A percentile compares a stretch with the other conserved stretches of the same genome.
Evolutionary conservation across 2,113 vertebrate species (phyloP).

Genomic region (Strix aluco): DNA sequence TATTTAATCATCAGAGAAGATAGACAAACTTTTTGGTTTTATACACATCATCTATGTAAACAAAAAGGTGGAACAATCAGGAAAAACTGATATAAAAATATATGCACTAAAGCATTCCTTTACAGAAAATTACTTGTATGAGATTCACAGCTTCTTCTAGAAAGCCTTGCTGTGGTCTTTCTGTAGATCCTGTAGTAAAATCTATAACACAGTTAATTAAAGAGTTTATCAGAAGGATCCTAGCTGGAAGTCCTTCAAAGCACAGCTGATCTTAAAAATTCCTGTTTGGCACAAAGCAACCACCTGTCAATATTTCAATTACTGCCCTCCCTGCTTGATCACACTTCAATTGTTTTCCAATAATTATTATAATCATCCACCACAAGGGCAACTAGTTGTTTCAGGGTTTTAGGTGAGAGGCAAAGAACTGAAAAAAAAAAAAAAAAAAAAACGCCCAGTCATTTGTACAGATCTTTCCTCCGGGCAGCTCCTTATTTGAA

Average conservation of each 20-base stretch:
- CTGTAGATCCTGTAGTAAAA: not conserved
- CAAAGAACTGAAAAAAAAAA: constrained; percentile 21
- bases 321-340: constrained; percentile 76
- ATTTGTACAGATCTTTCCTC: constrained; percentile 75
- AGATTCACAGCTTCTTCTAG: not conserved
- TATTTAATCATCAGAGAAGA: not conserved
- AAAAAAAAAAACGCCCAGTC: not conserved
- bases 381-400: constrained; percentile 78
- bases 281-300: constrained; percentile 83
- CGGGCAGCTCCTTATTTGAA: constrained; percentile 75
- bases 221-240: constrained; percentile 18
- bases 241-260: constrained; percentile 46
- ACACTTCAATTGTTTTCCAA: constrained; percentile 83
- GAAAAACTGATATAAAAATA: not conserved
- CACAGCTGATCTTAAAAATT: constrained; percentile 62
- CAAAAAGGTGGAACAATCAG: not conserved
- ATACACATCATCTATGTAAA: not conserved
- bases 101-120: not conserved
- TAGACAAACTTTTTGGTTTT: not conserved
- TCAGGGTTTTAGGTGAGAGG: constrained; percentile 71
- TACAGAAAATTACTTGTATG: not conserved
- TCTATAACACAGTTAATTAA: not conserved
- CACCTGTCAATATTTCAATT: constrained; percentile 78
- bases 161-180: not conserved
- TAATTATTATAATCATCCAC: constrained; percentile 86